phyloP scores from a whole-genome alignment of 92 coral and sea anemone genomes.

The Pocillopora grandis region DNA sequence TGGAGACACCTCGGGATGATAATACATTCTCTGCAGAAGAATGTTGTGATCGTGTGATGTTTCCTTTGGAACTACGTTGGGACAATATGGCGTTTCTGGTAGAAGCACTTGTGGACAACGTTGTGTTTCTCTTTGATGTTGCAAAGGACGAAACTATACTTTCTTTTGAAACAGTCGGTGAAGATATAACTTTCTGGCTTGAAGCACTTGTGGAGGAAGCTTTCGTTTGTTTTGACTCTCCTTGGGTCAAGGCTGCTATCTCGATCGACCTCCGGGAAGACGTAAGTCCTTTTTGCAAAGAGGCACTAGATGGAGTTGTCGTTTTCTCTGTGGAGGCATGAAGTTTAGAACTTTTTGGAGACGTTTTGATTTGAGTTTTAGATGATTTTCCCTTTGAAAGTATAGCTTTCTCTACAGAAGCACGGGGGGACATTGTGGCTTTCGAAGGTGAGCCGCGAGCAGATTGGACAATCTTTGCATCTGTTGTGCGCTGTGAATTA shows the following conservation, averaged over 20 bases:
- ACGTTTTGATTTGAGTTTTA: not conserved
- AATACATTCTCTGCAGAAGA: not conserved
- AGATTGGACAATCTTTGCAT: not conserved
- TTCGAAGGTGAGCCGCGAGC: not conserved
- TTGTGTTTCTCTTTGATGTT: not conserved
- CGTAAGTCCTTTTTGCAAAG: not conserved
- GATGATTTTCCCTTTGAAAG: not conserved
- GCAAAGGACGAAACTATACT: conserved; percentile 7
- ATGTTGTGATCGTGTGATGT: not conserved
- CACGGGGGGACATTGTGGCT: conserved; percentile 5
- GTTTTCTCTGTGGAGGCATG: conserved; percentile 8
- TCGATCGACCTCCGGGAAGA: not conserved
- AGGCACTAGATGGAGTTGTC: not conserved
- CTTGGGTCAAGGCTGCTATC: not conserved
- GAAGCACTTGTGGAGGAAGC: not conserved
- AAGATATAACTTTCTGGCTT: not conserved
- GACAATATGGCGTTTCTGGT: not conserved
- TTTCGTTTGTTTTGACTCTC: not conserved
- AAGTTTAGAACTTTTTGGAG: conserved; percentile 4
- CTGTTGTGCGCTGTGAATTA: not conserved
- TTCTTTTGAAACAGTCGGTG: conserved; percentile 20
- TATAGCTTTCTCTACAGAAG: not conserved
- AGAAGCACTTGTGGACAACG: not conserved
- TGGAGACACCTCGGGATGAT: conserved; percentile 1
- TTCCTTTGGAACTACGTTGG: not conserved